Evolutionary conservation across 2,797 vertebrate genomes (phyloP).

Genomic region (Onychomys torridus): DNA sequence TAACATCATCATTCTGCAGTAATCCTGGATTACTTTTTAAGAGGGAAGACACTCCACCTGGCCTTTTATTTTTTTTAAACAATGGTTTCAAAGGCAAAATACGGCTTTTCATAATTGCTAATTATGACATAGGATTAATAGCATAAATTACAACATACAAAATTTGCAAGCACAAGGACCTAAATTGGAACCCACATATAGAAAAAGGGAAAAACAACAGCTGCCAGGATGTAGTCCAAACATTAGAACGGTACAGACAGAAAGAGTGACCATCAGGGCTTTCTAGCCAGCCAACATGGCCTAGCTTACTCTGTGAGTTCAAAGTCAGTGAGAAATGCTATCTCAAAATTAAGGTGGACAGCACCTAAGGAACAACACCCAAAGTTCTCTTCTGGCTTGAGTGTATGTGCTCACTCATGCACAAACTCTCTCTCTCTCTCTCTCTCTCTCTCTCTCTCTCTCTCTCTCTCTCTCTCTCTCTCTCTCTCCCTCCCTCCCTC

Average conservation of each 20-base stretch:
- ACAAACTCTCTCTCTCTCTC: too few relatives aligned
- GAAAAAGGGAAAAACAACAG: background rate
- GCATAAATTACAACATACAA: slow-evolving; percentile 78
- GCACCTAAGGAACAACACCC: background rate
- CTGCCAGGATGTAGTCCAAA: background rate
- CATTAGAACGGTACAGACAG: background rate
- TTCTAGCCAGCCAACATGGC: background rate
- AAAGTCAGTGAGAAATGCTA: background rate
- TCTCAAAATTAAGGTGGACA: background rate
- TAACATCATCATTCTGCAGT: slow-evolving; percentile 77
- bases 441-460: too few relatives aligned
- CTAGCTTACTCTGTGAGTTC: background rate
- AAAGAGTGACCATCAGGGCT: background rate
- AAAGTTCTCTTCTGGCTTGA: background rate
- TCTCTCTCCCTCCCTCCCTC: too few relatives aligned
- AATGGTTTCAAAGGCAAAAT: slow-evolving; percentile 71
- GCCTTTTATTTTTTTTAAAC: slow-evolving; percentile 77
- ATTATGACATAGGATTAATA: slow-evolving; percentile 79
- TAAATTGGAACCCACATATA: background rate
- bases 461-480: too few relatives aligned
- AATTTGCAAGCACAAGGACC: background rate
- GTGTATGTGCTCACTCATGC: background rate
- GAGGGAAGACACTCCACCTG: slow-evolving; percentile 46
- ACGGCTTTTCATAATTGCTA: slow-evolving; percentile 73
- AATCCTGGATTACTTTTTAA: slow-evolving; percentile 51